These are phyloP conservation scores for Dioctria linearis DNA, from an alignment of 2,888 invertebrate genomes.

Conservation along the genomic window DNA sequence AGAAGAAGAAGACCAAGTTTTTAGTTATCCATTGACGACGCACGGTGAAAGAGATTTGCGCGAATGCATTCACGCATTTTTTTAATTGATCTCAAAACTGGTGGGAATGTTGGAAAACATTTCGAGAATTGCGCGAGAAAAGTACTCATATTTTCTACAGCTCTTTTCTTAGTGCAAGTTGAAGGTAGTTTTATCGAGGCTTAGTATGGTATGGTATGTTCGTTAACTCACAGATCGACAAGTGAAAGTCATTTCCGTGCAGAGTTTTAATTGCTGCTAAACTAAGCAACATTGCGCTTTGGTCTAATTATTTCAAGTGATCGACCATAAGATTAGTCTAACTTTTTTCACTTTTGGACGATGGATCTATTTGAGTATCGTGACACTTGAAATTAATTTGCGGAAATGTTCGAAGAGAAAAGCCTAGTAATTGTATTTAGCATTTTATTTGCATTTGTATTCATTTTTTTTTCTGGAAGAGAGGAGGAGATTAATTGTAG, in stretches of 20 bases:
- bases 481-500: too few relatives aligned
- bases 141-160: not conserved
- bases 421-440: too few relatives aligned
- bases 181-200: not conserved
- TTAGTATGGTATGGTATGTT: not conserved
- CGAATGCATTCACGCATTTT: constrained; percentile 12
- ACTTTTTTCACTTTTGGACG: not conserved
- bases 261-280: constrained; percentile 36
- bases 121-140: constrained; percentile 1
- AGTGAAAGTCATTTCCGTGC: constrained; percentile 40
- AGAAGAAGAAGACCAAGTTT: not conserved
- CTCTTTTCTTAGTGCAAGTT: constrained; percentile 9
- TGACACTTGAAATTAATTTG: constrained; percentile 21
- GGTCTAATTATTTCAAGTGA: constrained; percentile 48
- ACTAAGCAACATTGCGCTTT: constrained; percentile 7
- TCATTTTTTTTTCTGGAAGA: too few relatives aligned
- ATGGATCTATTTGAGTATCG: not conserved
- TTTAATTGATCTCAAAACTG: not conserved
- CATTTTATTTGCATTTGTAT: too few relatives aligned
- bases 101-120: not conserved
- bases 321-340: constrained; percentile 39
- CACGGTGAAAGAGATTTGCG: not conserved
- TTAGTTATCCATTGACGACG: not conserved
- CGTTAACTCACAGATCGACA: not conserved
- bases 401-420: not conserved